Base-by-base conservation (phyloP, 2,797 vertebrate genomes). In the Sebastes cheni region DNA sequence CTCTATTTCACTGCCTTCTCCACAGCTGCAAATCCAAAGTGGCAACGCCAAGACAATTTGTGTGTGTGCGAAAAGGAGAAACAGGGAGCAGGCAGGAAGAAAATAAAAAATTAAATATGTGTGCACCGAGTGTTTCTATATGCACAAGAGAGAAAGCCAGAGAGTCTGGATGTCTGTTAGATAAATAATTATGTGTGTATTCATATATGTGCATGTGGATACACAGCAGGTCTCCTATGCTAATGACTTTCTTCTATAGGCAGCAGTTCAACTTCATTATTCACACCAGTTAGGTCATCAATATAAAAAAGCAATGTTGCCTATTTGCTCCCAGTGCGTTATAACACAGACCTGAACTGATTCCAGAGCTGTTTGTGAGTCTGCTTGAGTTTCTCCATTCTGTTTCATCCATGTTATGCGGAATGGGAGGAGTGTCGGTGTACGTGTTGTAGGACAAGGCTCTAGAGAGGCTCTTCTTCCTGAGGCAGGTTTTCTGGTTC, bases 241-340 rank as follows among this genome's bases (percentile, higher is more conserved):
- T 81, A 82, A 91, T 81, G 59, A 79, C 69, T 42, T 66, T 32
- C 73, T 74, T 83, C 82, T 69, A 55, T 23, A 30, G 72, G 72
- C 78, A 61, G 79, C 70, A 36, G 18, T 32, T 52, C 20, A 32
- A 27, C 67, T 90, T 85, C 80, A 91, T 93, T 87, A 91, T 91
- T 93, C 89, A 89, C 71, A 82, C 23, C 60, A 58, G 81, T 61
- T 62, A 61, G 29, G 36, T 83, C 80, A 76, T 84, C 86, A 81
- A 89, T 83, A 75, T 80, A 36, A 56, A 74, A 75, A 80, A 83
- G 61, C 67, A 25, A 11, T 46, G 85, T 83, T 77, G 79, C 55
- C 75, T 61, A 72, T 88, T 86, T 77, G 68, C 74, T 75, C 58
- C 67, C 67, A 23, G 50, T 30, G 75, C 71, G 73, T 69, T 62